Evolutionary conservation across 2,888 invertebrate species (phyloP).

Genomic region (Cosmia pyralina): DNA sequence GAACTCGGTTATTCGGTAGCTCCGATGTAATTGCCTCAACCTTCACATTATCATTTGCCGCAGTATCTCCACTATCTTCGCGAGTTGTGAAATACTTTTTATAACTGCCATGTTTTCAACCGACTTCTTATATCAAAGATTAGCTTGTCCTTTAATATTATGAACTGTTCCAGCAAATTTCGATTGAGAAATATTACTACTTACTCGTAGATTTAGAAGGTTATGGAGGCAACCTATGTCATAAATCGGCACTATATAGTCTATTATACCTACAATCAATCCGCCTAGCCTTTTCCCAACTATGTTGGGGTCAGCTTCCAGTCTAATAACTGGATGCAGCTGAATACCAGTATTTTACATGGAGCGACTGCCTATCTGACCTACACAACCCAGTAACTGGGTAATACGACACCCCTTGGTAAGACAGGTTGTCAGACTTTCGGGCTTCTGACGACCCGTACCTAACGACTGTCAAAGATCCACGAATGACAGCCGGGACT

Average conservation of each 20-base stretch:
- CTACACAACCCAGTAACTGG: too few species aligned
- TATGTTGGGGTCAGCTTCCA: too few species aligned
- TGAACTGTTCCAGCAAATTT: constrained; percentile 27
- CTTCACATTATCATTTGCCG: constrained; percentile 41
- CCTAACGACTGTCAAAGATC: too few species aligned
- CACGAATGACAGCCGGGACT: too few species aligned
- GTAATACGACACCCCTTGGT: too few species aligned
- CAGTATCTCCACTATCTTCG: constrained; percentile 23
- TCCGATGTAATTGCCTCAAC: constrained; percentile 22
- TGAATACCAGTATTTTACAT: too few species aligned
- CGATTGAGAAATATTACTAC: constrained; percentile 31
- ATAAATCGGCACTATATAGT: constrained; percentile 24
- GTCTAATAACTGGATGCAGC: too few species aligned
- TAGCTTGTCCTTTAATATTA: constrained; percentile 26
- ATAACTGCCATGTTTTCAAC: constrained; percentile 19
- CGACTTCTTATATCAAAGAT: constrained; percentile 8
- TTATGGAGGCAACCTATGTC: constrained; percentile 6
- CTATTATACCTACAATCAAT: too few species aligned
- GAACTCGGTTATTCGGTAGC: not conserved
- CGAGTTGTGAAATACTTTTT: constrained; percentile 39
- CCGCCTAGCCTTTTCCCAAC: too few species aligned
- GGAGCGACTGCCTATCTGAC: too few species aligned
- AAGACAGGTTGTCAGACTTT: too few species aligned
- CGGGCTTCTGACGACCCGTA: too few species aligned
- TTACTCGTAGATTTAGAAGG: not conserved